Evolutionary conservation across 2,797 vertebrate genomes (phyloP), one percentile per base, ranked within the genome.

Genomic region (Alouatta caraya): DNA sequence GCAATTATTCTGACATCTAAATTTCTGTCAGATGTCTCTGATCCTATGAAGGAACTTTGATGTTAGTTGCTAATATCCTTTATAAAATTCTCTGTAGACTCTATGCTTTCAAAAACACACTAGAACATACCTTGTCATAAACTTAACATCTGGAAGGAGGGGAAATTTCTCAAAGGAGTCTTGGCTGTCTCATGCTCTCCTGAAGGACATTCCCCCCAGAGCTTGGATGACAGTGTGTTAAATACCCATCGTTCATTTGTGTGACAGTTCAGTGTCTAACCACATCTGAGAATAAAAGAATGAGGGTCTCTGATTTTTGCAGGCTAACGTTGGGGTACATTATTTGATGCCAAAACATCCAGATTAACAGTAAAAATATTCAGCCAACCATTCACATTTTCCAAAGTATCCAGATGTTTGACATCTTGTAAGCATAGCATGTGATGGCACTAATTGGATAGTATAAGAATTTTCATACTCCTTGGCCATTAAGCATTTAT

Each of bases 131-230:
- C 88, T 88, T 92, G 88, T 95, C 61, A 39, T 89, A 61, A 59
- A 72, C 11, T 76, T 85, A 86, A 79, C 93, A 95, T 96, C 78
- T 97, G 97, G 88, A 80, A 81, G 37, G 46, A 95, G 37, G 75
- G 57, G 79, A 87, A 57, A 52, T 55, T 95, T 97, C 84, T 93
- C 90, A 84, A 73, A 96, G 85, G 42, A 91, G 90, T 82, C 79
- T 89, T 91, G 90, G 79, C 88, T 91, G 94, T 52, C 33, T 93
- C 14, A 3, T 55, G 33, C 59, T 90, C 33, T 59, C 59, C 73
- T 86, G 81, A 57, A 97, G 88, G 88, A 89, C 97, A 93, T 97
- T 97, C 92, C 92, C 92, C 42, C 57, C 24, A 73, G 87, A 96
- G 79, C 83, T 79, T 91, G 50, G 78, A 91, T 93, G 94, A 97